Percentiles rank a stretch among this genome's conserved stretches.
These are phyloP conservation scores for Novumbra hubbsi DNA, from an alignment of 2,797 vertebrate species.

Conservation along the genomic window DNA sequence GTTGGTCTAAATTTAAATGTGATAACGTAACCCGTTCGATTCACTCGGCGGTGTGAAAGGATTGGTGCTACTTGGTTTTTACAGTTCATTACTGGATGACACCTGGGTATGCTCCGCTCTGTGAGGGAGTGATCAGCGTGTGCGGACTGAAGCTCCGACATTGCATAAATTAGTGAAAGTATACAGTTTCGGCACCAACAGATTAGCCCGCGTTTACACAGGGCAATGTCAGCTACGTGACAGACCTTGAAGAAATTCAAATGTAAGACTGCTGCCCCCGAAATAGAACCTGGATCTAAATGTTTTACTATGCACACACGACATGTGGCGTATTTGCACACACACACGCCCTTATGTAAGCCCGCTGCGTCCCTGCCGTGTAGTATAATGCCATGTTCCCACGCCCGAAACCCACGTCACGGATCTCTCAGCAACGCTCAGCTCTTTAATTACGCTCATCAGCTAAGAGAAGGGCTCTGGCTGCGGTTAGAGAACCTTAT, in stretches of 20 bases:
- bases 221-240: conserved; percentile 53
- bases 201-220: conserved; percentile 5
- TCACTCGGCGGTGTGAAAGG: conserved; percentile 32
- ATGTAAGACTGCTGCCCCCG: conserved; percentile 54
- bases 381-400: conserved; percentile 49
- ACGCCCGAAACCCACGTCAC: conserved; percentile 53
- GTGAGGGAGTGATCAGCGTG: too few species aligned
- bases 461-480: conserved; percentile 56
- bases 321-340: conserved; percentile 30
- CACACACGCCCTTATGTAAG: conserved; percentile 33
- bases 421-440: conserved; percentile 49
- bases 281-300: conserved; percentile 60
- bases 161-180: too few species aligned
- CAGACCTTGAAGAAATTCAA: conserved; percentile 51
- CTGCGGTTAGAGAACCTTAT: conserved; percentile 64
- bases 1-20: neutral
- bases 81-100: too few species aligned
- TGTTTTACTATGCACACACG: conserved; percentile 58
- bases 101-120: too few species aligned
- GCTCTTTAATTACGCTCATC: conserved; percentile 75
- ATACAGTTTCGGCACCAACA: too few species aligned
- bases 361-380: conserved; percentile 33
- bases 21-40: conserved; percentile 32
- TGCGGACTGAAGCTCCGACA: too few species aligned
- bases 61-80: too few species aligned